Evolutionary conservation across 2,113 vertebrate genomes (phyloP).

Genomic region (Apistogramma diplotaenia): DNA sequence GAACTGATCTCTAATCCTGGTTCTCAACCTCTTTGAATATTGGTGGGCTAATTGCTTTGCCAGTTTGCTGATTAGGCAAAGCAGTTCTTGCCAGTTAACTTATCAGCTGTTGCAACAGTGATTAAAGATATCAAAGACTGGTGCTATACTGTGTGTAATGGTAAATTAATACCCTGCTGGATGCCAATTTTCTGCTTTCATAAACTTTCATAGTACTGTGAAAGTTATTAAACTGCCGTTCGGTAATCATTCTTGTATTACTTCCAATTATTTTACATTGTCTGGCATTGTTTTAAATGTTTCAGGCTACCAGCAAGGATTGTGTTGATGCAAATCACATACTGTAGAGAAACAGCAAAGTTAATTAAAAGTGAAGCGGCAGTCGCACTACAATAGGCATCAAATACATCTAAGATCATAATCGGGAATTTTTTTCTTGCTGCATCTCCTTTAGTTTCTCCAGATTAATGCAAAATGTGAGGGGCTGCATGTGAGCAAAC

Average conservation of each 20-base stretch:
- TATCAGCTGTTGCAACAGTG: neutral
- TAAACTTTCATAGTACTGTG: neutral
- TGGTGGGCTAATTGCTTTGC: neutral
- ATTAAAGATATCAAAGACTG: neutral
- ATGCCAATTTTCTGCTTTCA: neutral
- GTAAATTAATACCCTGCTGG: neutral
- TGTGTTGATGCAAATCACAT: neutral
- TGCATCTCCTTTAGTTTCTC: neutral
- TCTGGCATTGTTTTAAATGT: neutral
- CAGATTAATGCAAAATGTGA: neutral
- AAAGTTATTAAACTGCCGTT: neutral
- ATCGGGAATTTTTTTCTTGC: neutral
- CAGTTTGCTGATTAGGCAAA: neutral
- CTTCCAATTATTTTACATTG: neutral
- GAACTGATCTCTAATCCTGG: neutral
- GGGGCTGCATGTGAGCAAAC: neutral
- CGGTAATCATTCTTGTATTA: neutral
- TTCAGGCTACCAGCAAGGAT: neutral
- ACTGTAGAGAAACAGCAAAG: neutral
- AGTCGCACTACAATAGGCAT: neutral
- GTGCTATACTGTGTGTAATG: neutral
- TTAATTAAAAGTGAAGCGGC: neutral
- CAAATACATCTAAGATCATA: neutral
- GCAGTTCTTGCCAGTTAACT: neutral
- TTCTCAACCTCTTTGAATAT: neutral